A percentile compares a stretch with the other conserved stretches of the same genome.
Conservation (phyloP, 2,113 vertebrate species). For the Proteles cristata region DNA sequence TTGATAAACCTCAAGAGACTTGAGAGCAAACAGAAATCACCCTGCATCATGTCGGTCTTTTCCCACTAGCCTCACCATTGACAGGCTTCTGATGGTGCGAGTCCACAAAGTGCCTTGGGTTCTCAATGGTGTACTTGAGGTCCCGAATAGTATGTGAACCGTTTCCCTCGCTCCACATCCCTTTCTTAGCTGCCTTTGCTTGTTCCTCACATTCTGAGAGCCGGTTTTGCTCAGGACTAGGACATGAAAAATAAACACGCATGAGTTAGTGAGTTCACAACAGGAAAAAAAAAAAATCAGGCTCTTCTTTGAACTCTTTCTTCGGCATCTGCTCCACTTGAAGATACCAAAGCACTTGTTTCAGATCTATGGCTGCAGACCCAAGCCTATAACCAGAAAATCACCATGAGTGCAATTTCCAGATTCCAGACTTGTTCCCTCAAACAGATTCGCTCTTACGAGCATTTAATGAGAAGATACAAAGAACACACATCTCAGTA, state of each 20-base stretch:
- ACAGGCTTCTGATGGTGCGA: slow-evolving; percentile 97
- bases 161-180: slow-evolving; percentile 94
- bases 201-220: slow-evolving; percentile 97
- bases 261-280: slow-evolving; percentile 8
- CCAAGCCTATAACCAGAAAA: slow-evolving; percentile 36
- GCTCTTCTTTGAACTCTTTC: background rate
- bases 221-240: slow-evolving; percentile 94
- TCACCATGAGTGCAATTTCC: background rate
- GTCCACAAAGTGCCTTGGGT: slow-evolving; percentile 96
- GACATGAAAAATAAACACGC: background rate
- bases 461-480: slow-evolving; percentile 48
- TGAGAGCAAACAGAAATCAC: background rate
- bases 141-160: slow-evolving; percentile 94
- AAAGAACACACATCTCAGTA: background rate
- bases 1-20: slow-evolving; percentile 29
- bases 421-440: slow-evolving; percentile 12
- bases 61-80: slow-evolving; percentile 89
- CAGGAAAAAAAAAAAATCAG: background rate
- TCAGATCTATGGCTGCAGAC: background rate
- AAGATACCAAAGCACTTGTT: background rate
- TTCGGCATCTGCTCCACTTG: background rate
- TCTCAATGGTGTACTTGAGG: slow-evolving; percentile 96
- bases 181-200: slow-evolving; percentile 92
- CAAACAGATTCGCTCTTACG: background rate
- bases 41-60: background rate